Evolutionary conservation across 2,888 invertebrate species (phyloP), one percentile per base, ranked within the genome.

Genomic region (Mechanitis messenoides): DNA sequence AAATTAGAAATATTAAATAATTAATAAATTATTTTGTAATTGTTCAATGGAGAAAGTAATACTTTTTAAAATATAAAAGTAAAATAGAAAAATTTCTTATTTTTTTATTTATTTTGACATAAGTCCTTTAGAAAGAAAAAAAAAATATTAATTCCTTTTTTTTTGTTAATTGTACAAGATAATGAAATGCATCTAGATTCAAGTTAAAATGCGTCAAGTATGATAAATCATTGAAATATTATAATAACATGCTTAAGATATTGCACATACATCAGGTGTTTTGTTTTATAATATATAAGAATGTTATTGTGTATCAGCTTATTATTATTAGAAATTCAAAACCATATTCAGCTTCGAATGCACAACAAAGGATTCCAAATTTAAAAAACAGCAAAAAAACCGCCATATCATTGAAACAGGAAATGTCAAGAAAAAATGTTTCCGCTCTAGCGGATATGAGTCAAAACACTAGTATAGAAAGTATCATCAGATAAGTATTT

Each of bases 161-260:
- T 84, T 75, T 64, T 84, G 75, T 77, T 60, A 55, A 63, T 80
- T 7, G 12, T 84, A 78, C 77, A 2, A 11, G 62, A 65, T 83
- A 84, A 84, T 80, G 72, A 79, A 78, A 84, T 83, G 83, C 78
- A 84, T 80, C 76, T 82, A 83, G 79, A 80, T 74, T 73, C 71
- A 72, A 71, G 70, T 72, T 73, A 69, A 71, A 66, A 67, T 74
- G 73, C 74, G 68, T 74, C 74, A 69, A 61, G 60, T 62, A 64
- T 71, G 71, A 74, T 72, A 71, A 71, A 71, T 64, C 63, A 63
- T 71, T 75, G 69, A 71, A 70, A 71, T 72, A 71, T 72, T 71
- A 71, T 71, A 68, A 70, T 67, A 59, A 55, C 53, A 57, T 53
- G 53, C 42, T 45, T 50, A 46, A 56, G 33, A 50, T 50, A 50